Percentiles rank a stretch among this genome's conserved stretches.
Conservation (phyloP, 2,797 vertebrate species). For the Pachyuromys duprasi region DNA sequence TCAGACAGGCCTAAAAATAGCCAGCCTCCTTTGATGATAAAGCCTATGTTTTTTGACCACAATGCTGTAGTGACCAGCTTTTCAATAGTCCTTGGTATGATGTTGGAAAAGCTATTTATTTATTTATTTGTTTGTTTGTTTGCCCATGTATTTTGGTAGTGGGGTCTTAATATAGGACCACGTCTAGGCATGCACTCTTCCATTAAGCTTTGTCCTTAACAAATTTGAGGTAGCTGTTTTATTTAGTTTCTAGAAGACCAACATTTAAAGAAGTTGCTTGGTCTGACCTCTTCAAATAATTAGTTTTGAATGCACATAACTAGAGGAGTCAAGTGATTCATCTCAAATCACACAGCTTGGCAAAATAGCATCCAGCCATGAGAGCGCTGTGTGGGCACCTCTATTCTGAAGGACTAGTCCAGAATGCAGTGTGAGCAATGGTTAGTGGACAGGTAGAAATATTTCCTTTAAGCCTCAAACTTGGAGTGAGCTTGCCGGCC, state of each 20-base stretch:
- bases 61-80: not conserved
- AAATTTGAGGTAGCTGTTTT: not conserved
- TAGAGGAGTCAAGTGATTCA: not conserved
- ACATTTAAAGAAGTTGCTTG: not conserved
- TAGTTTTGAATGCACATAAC: not conserved
- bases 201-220: not conserved
- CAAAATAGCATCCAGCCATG: not conserved
- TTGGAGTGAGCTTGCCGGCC: not conserved
- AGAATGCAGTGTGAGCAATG: not conserved
- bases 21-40: constrained; percentile 2
- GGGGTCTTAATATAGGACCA: not conserved
- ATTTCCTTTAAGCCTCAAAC: constrained; percentile 37
- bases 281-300: not conserved
- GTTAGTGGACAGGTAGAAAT: not conserved
- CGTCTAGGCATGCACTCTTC: not conserved
- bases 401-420: not conserved
- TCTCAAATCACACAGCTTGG: not conserved
- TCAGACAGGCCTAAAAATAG: not conserved
- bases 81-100: not conserved
- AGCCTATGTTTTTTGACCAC: not conserved
- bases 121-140: not conserved
- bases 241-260: constrained; percentile 53
- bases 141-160: not conserved
- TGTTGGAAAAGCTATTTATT: not conserved
- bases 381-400: not conserved